Base-by-base conservation (phyloP, 2,797 vertebrate species). In the Rhinoraja longicauda region DNA sequence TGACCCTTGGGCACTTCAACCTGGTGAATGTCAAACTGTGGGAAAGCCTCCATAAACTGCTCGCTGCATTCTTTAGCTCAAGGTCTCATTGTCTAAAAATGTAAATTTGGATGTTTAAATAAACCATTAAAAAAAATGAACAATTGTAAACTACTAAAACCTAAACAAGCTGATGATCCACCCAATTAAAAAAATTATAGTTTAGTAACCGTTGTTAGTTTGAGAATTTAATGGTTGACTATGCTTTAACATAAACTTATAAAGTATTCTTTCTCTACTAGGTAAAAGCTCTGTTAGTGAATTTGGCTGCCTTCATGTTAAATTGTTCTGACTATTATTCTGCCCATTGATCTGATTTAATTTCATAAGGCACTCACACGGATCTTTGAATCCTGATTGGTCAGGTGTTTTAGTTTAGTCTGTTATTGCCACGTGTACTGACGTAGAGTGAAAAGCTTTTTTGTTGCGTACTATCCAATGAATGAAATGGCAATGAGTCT, bases 1-100 rank as follows among this genome's bases (percentile, higher is more conserved):
- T 32, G 64, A 1, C 15, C 84, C 17, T 64, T 17, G 21, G n/a
- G 59, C 59, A 21, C 15, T 67, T 19, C 9, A 64, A 88, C n/a
- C 84, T 88, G 84, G 64, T 64, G 84, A 64, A 88, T 64, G n/a
- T 59, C 29, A 88, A 32, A 32, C 59, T 36, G n/a, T 88, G 62
- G 70, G n/a, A 32, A 64, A n/a, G 86, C 21, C 29, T 62, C 24
- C 5, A 29, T 59, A 84, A 84, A 59, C 26, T 86, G 36, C 32
- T 36, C 9, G 8, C 29, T 64, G 6, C n/a, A 1, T 17, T 86
- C 9, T n/a, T 32, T n/a, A 62, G 57, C 15, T 88, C 10, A 2
- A 7, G 8, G 17, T 36, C 32, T 32, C 13, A n/a, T 86, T 86
- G 57, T 62, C 4, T 13, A 86, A 62, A 62, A 86, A 86, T 62